These are phyloP conservation scores for Cliona cf. orientalis DNA, from an alignment of 37 sponge, comb jelly and placozoan species.

Conservation along the genomic window DNA sequence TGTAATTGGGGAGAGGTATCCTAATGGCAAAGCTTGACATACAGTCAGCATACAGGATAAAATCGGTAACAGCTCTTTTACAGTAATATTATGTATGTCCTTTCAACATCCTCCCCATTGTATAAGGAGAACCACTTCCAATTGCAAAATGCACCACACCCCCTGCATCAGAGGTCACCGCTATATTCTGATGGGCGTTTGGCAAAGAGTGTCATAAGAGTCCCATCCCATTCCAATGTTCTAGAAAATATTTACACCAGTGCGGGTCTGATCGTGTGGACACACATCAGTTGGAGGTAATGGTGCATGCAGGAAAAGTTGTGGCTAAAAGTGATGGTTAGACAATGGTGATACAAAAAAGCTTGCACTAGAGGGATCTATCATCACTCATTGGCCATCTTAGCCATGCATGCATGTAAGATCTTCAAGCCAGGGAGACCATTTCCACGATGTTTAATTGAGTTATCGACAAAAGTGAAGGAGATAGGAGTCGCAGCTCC, in stretches of 20 bases:
- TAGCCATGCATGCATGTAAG: background rate
- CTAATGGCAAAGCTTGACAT: too few relatives aligned
- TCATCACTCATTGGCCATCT: background rate
- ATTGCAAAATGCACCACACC: background rate
- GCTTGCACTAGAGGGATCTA: background rate
- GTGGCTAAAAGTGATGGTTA: too few relatives aligned
- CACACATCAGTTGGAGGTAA: background rate
- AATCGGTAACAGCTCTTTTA: background rate
- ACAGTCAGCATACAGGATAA: too few relatives aligned
- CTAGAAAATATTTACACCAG: background rate
- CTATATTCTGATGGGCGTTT: background rate
- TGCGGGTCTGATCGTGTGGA: background rate
- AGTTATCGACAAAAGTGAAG: too few relatives aligned
- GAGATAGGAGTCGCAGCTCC: background rate
- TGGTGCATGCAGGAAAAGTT: background rate
- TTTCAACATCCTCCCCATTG: background rate
- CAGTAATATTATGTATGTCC: background rate
- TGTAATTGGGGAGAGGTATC: too few relatives aligned
- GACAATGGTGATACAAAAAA: too few relatives aligned
- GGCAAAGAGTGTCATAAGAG: background rate
- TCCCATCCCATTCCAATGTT: background rate
- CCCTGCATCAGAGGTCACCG: background rate
- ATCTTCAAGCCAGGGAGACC: background rate
- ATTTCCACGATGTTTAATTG: background rate
- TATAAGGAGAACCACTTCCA: background rate